These are phyloP conservation scores for Oriolus oriolus DNA, from an alignment of 2,113 vertebrate species.

Conservation along the genomic window DNA sequence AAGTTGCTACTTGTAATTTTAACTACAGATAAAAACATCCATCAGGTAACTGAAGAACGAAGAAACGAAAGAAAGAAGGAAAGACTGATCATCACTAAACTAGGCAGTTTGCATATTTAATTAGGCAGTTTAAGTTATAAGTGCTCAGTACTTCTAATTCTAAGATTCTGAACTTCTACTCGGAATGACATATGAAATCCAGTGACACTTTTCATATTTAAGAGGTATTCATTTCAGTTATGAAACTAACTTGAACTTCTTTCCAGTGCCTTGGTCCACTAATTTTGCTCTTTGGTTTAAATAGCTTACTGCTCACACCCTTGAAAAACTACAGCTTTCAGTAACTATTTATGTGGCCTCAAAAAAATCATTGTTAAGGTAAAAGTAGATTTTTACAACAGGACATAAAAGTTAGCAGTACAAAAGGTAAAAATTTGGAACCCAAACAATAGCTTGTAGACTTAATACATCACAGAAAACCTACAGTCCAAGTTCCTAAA, in stretches of 20 bases:
- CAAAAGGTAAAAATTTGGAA: neutral
- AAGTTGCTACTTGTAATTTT: neutral
- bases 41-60: neutral
- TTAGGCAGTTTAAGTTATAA: neutral
- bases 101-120: neutral
- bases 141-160: neutral
- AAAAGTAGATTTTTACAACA: neutral
- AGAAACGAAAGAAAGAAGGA: neutral
- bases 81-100: neutral
- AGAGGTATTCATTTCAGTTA: neutral
- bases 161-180: neutral
- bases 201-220: neutral
- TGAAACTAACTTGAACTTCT: neutral
- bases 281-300: neutral
- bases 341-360: neutral
- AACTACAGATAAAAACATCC: neutral
- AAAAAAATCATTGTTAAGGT: neutral
- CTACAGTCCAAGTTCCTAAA: neutral
- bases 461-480: neutral
- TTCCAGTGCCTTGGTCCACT: neutral
- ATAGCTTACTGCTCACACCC: neutral
- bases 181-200: neutral
- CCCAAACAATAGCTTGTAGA: neutral
- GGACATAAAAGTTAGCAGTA: neutral
- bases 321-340: neutral